Base-by-base conservation (phyloP, 2,113 vertebrate species). In the Cyprinodon brontotheroides region DNA sequence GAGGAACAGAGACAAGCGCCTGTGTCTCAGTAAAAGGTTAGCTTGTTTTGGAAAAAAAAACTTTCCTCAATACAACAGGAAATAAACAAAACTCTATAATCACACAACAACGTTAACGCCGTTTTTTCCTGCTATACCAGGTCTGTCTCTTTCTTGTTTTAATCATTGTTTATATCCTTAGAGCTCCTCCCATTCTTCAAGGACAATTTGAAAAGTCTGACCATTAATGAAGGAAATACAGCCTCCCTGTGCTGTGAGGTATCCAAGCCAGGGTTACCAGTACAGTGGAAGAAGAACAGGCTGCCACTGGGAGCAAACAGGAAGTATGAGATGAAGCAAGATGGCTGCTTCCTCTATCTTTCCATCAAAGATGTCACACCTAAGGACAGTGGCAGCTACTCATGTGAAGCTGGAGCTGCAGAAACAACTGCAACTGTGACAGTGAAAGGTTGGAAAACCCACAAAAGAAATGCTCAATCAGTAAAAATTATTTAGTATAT, bases 401-500 rank as follows among this genome's bases (percentile, higher is more conserved):
- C 74, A 0, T 93, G 91, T 82, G 78, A 82, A 63, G 86, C 89
- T 70, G 91, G 90, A 17, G 43, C 11, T 62, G 75, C 83, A 64
- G 89, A 89, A 65, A 90, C 84, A 45, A 89, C 82, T 3, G 85
- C 89, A 1, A 67, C 80, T 48, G 74, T 93, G 39, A 47, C 77
- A 29, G 96, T 98, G 72, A 96, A 87, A 92, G 97, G 97, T 92
- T 43, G 87, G 77, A 47, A 12, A 60, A 1, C 10, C 40, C 10
- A 37, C 4, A 48, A 48, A 12, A 48, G 15, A 14, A 50, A 5
- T 29, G 47, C 15, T 50, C 13, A 50, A 4, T 50, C 14, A 5
- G 47, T 0, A 50, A 50, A 15, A 1, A 29, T 29, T 29, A 1
- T 29, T 29, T 29, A 29, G 29, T 29, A 1, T 29, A 29, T 29